Evolutionary conservation across 2,113 vertebrate species (phyloP).

Genomic region (Laticauda laticaudata): DNA sequence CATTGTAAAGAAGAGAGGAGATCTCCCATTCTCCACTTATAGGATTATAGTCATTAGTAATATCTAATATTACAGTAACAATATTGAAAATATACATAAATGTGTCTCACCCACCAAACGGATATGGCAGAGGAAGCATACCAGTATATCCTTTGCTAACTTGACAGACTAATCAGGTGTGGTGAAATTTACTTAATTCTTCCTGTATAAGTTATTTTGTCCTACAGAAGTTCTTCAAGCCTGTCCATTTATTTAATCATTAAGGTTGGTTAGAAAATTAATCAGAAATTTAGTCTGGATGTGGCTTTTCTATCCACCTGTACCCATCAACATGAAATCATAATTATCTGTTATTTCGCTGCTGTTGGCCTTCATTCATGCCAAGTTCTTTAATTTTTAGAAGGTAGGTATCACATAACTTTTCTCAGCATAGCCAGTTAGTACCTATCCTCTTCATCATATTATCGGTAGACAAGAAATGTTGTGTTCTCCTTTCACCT

Average conservation of each 20-base stretch:
- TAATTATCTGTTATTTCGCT: not conserved
- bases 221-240: not conserved
- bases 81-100: not conserved
- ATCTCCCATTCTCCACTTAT: not conserved
- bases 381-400: not conserved
- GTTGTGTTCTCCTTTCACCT: not conserved
- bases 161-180: not conserved
- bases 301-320: not conserved
- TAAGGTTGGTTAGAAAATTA: not conserved
- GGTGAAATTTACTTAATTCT: not conserved
- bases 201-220: not conserved
- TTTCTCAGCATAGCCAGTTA: not conserved
- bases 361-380: not conserved
- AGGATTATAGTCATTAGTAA: not conserved
- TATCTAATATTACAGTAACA: not conserved
- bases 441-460: not conserved
- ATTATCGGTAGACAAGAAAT: not conserved
- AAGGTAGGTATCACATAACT: not conserved
- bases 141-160: not conserved
- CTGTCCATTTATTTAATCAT: not conserved
- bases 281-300: not conserved
- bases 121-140: not conserved
- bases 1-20: slow-evolving; percentile 15
- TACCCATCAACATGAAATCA: not conserved
- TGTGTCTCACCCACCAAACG: not conserved